These are phyloP conservation scores for Tetramorium alpestre DNA, from an alignment of 1,140 invertebrate species.

Conservation along the genomic window DNA sequence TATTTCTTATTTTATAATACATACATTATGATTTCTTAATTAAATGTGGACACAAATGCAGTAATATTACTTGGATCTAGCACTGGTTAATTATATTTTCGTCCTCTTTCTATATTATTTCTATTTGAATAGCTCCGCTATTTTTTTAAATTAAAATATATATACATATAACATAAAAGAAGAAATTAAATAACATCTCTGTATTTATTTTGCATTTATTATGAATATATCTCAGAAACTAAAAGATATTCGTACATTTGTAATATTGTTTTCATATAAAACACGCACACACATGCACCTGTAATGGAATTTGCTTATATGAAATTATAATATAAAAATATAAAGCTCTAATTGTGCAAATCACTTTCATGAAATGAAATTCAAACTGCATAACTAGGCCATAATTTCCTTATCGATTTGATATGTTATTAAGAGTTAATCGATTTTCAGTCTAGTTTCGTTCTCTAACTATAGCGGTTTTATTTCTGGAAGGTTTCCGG, in stretches of 20 bases:
- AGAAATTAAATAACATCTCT: background rate
- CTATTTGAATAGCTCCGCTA: background rate
- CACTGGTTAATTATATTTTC: background rate
- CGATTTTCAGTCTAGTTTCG: background rate
- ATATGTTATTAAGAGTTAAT: slow-evolving; percentile 32
- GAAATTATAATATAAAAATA: background rate
- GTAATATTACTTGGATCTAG: background rate
- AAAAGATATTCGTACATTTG: background rate
- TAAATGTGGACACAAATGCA: background rate
- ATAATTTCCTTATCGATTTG: slow-evolving; percentile 24
- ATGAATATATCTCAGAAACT: background rate
- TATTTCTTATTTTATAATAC: background rate
- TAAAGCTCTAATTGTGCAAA: background rate
- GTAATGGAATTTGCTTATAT: background rate
- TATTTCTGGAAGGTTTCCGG: slow-evolving; percentile 43
- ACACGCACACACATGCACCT: too few species aligned
- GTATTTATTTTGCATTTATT: background rate
- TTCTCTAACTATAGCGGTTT: background rate
- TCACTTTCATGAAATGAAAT: slow-evolving; percentile 15
- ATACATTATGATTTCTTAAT: background rate
- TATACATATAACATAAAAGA: background rate
- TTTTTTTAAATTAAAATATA: slow-evolving; percentile 18
- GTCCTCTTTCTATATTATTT: background rate
- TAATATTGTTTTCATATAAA: background rate
- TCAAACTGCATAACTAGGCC: background rate